Base-by-base conservation (phyloP, 2,797 vertebrate genomes). In the Podarcis siculus region DNA sequence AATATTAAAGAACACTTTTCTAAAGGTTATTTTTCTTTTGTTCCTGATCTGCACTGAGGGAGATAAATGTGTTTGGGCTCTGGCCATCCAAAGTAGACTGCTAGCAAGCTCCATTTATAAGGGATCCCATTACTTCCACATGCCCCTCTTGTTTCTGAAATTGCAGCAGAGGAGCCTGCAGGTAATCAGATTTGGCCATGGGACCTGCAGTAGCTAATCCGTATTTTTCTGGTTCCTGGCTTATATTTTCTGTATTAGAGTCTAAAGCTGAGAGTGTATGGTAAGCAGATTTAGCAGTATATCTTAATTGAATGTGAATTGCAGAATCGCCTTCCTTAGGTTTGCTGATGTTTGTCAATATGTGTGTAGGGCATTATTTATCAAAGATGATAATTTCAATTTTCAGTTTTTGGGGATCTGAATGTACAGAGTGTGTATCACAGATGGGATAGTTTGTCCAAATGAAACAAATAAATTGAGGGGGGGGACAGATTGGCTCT, bases 301-400 rank as follows among this genome's bases (percentile, higher is more conserved):
- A 25, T 81, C 32, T 13, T 39, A 82, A 80, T 4, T 61, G 32
- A 6, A 49, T 32, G 23, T 82, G 21, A 81, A 27, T 37, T 66
- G 58, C 35, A 7, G 10, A 35, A 25, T 64, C 79, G 25, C 17
- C 78, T 35, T 35, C 8, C n/a, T 61, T 80, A 35, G 8, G 19
- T 5, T 32, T 71, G 19, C 13, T 21, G 3, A 42, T 5, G 39
- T 71, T 42, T 72, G 3, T 66, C 19, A 8, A n/a, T 21, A 27
- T 35, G 79, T 35, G 55, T 64, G 13, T 0, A 0, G 1, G 71
- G 66, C 0, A 0, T 87, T 39, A 27, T 35, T 66, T 6, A 19
- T 88, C 87, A 21, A 35, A 83, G 10, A 23, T 61, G 21, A 8
- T 82, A 25, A 67, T 9, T 25, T 19, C 1, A 66, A 37, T 80